Base-by-base conservation (phyloP, 2,888 invertebrate genomes). In the Dicranocentrus wangi region DNA sequence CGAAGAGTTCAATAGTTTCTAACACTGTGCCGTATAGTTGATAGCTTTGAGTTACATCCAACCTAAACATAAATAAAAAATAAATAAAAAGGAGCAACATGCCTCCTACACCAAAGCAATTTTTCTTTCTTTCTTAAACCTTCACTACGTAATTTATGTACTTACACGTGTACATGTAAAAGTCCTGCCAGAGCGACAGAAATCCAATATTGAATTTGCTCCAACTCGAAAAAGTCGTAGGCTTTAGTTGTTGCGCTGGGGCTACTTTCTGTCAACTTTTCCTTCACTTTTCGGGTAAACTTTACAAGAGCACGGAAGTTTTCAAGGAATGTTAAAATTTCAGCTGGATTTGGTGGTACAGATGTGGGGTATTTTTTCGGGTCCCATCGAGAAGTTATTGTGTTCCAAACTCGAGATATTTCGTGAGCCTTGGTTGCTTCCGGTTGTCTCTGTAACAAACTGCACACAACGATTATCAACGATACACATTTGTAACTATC, bases 1-100 rank as follows among this genome's bases (percentile, higher is more conserved):
- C 51, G 8, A 81, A 53, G 13, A 25, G 8, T 17, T 61, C 25
- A 10, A 81, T 55, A 5, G 73, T 55, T 8, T 80, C 72, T 5
- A 80, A 43, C 3, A 80, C 25, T 2, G 65, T 7, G 5, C 10
- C 8, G 19, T 55, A 32, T 1, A 72, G n/a, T n/a, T 61, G 17
- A 8, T 25, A 25, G 1, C 13, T 13, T 55, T 21, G 25, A 47
- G 13, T 47, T 15, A 47, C 13, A n/a, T 3, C 15, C 47, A 47
- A 25, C 10, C 55, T 25, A 55, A 25, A 25, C 25, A 2, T 23
- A 23, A 15, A 5, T 23, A 28, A 17, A 28, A n/a, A 32, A 28
- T 7, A n/a, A 23, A 58, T 58, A 25, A 58, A 17, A 58, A 51
- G 17, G n/a, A 13, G n/a, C n/a, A n/a, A n/a, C n/a, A n/a, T n/a